Evolutionary conservation across 2,113 vertebrate species (phyloP).

Genomic region (Numenius arquata): DNA sequence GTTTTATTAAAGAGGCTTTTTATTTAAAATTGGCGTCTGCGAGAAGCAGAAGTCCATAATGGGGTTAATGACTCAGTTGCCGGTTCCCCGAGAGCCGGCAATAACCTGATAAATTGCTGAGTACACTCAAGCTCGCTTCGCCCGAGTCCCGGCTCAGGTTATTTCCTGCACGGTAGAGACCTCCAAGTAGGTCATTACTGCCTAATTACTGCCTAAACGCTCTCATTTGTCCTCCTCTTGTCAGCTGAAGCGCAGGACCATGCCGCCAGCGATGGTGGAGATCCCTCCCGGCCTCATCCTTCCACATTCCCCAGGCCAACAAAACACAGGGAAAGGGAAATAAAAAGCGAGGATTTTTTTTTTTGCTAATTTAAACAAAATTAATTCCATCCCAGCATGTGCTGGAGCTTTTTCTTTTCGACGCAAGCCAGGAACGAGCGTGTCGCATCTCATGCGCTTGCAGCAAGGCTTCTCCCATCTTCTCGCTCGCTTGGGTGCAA

Average conservation of each 20-base stretch:
- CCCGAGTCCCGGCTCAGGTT: background rate
- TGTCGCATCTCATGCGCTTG: accelerated
- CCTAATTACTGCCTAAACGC: constrained; percentile 71
- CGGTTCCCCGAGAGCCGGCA: background rate
- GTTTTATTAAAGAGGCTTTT: background rate
- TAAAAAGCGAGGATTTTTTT: background rate
- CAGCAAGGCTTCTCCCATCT: background rate
- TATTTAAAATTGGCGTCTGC: background rate
- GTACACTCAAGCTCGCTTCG: background rate
- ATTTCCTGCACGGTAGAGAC: constrained; percentile 1
- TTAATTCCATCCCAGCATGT: background rate
- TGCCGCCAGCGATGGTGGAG: background rate
- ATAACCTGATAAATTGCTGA: constrained; percentile 44
- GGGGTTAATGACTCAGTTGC: constrained; percentile 27
- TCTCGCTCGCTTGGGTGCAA: background rate
- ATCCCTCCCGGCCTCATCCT: background rate
- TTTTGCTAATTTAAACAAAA: background rate
- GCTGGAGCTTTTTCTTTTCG: background rate
- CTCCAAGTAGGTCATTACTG: constrained; percentile 57
- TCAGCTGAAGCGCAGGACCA: background rate
- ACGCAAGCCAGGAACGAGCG: background rate
- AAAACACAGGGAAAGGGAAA: background rate
- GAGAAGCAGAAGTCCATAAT: background rate
- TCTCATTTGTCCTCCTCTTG: constrained; percentile 68
- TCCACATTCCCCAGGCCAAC: accelerated